Evolutionary conservation across 2,888 invertebrate species (phyloP).

Genomic region (Epinotia bilunana): DNA sequence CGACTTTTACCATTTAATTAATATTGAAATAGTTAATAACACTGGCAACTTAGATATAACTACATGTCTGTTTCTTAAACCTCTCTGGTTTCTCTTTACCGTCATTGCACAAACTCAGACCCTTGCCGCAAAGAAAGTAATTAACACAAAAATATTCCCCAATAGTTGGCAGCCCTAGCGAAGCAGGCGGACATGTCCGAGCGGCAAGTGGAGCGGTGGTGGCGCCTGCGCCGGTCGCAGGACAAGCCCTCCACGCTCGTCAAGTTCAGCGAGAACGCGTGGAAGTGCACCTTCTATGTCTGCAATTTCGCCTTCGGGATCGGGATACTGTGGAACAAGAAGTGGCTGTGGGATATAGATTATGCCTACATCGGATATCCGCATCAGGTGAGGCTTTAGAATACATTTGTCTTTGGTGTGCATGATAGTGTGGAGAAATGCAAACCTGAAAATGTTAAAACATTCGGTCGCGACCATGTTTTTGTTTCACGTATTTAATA

Average conservation of each 20-base stretch:
- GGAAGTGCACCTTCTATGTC: constrained; percentile 95
- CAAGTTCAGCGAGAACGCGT: constrained; percentile 97
- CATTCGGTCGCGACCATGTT: too few species aligned
- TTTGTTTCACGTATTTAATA: too few species aligned
- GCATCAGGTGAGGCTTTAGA: constrained; percentile 85
- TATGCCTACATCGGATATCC: constrained; percentile 94
- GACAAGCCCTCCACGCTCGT: constrained; percentile 95
- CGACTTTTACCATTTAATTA: too few species aligned
- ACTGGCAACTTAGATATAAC: too few species aligned
- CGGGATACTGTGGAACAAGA: constrained; percentile 94
- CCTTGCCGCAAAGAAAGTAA: too few species aligned
- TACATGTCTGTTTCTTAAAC: too few species aligned
- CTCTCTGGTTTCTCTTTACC: too few species aligned
- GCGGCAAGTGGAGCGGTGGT: constrained; percentile 96
- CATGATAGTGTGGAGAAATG: too few species aligned
- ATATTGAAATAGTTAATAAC: too few species aligned
- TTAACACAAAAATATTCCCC: constrained; percentile 37
- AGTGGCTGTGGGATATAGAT: constrained; percentile 97
- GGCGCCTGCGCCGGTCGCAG: constrained; percentile 92
- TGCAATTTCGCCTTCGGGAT: constrained; percentile 93
- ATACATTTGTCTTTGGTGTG: background rate
- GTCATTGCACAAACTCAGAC: too few species aligned
- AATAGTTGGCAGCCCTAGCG: constrained; percentile 87
- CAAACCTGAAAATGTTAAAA: too few species aligned
- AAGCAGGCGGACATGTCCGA: constrained; percentile 94